These are phyloP conservation scores for Drosophila setosimentum DNA, from an alignment of 2,888 invertebrate species.

Conservation along the genomic window DNA sequence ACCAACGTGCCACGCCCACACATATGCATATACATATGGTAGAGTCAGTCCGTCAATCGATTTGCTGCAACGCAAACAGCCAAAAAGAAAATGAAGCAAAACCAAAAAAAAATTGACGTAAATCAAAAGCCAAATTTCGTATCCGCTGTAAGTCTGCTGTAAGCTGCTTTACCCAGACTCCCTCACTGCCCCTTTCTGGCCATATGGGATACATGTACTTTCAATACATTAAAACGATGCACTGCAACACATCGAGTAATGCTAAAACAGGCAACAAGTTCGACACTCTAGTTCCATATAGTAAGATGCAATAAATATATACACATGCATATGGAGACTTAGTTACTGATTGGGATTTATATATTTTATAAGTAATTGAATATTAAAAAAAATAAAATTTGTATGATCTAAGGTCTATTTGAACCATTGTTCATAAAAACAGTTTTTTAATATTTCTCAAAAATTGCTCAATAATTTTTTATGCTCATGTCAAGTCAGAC, in stretches of 20 bases:
- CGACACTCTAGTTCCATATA: neutral
- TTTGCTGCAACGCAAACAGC: slow-evolving; percentile 54
- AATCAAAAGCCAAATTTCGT: slow-evolving; percentile 80
- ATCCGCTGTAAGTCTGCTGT: slow-evolving; percentile 81
- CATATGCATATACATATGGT: slow-evolving; percentile 8
- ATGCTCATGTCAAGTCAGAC: neutral
- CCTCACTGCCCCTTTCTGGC: neutral
- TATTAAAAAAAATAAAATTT: neutral
- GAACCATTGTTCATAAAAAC: neutral
- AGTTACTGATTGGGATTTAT: neutral
- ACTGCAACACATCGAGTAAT: slow-evolving; percentile 3
- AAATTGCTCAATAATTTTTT: neutral
- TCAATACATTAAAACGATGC: slow-evolving; percentile 45
- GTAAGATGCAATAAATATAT: neutral
- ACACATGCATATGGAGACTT: neutral
- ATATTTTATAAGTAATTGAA: neutral
- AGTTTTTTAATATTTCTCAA: neutral
- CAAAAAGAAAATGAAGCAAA: slow-evolving; percentile 45
- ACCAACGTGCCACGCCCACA: slow-evolving; percentile 45
- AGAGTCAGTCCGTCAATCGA: slow-evolving; percentile 75
- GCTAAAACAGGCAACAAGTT: slow-evolving; percentile 12
- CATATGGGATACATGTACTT: slow-evolving; percentile 37
- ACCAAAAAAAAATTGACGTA: slow-evolving; percentile 64
- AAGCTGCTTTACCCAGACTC: slow-evolving; percentile 66
- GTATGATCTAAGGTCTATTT: too few relatives aligned